Evolutionary conservation across 2,888 invertebrate genomes (phyloP).

Genomic region (Hypolimnas misippus): DNA sequence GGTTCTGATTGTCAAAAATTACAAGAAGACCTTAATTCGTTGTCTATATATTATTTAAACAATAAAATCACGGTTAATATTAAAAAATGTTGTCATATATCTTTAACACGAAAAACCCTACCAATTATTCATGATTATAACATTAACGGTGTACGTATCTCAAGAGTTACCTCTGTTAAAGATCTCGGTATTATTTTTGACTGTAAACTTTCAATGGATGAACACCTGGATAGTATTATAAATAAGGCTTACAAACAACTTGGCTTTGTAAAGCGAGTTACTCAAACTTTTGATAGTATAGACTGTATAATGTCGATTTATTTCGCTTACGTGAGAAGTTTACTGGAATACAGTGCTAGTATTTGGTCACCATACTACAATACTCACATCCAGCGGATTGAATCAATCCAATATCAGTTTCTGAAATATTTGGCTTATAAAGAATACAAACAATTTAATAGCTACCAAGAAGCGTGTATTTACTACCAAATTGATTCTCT

Average conservation of each 20-base stretch:
- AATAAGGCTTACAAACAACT: background rate
- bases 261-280: background rate
- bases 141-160: background rate
- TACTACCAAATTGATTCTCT: too few species aligned
- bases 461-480: too few species aligned
- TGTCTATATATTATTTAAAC: constrained; percentile 13
- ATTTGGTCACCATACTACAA: constrained; percentile 3
- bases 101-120: background rate
- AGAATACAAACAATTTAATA: too few species aligned
- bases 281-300: background rate
- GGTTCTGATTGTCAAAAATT: constrained; percentile 19
- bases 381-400: too few species aligned
- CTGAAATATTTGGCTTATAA: too few species aligned
- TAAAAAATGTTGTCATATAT: constrained; percentile 12
- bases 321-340: constrained; percentile 3
- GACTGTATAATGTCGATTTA: constrained; percentile 7
- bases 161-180: background rate
- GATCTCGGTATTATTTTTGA: background rate
- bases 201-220: background rate
- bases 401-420: too few species aligned
- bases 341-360: background rate
- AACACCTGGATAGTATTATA: background rate
- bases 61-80: constrained; percentile 24
- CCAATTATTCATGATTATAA: background rate
- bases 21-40: constrained; percentile 17